These are phyloP conservation scores for Amphimallon solstitiale DNA, from an alignment of 2,888 invertebrate species.

Conservation along the genomic window DNA sequence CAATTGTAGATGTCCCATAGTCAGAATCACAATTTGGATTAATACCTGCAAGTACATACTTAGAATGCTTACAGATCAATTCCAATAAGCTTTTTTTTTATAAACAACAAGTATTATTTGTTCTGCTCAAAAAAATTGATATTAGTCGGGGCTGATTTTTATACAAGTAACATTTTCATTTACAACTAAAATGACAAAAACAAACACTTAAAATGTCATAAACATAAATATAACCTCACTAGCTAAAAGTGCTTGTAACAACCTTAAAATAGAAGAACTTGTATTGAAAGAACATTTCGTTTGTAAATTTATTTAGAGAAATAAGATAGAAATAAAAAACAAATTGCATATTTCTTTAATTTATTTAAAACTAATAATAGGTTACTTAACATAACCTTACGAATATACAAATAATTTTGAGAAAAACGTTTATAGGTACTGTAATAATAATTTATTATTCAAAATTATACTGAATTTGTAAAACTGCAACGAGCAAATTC, in stretches of 20 bases:
- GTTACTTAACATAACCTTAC: conserved; percentile 12
- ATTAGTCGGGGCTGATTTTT: neutral
- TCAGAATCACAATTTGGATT: conserved; percentile 60
- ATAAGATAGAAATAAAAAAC: conserved; percentile 24
- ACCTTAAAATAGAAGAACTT: neutral
- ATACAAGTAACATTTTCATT: neutral
- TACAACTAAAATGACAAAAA: conserved; percentile 3
- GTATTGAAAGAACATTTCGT: too few species aligned
- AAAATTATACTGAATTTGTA: conserved; percentile 34
- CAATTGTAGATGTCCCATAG: conserved; percentile 57
- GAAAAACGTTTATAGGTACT: neutral
- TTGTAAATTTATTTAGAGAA: too few species aligned
- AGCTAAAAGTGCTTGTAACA: neutral
- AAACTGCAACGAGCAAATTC: conserved; percentile 39
- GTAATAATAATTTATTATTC: conserved; percentile 1
- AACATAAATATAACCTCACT: conserved; percentile 30
- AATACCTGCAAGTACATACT: conserved; percentile 47
- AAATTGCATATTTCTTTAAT: conserved; percentile 16
- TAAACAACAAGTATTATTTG: neutral
- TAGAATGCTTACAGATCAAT: neutral
- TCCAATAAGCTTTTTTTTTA: neutral
- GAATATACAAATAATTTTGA: conserved; percentile 22
- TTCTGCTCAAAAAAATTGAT: conserved; percentile 18
- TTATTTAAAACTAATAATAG: conserved; percentile 10
- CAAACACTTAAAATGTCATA: conserved; percentile 4